Percentiles rank a stretch among this genome's conserved stretches.
Evolutionary conservation across 2,888 invertebrate genomes (phyloP).

Genomic region (Margaritifera margaritifera): DNA sequence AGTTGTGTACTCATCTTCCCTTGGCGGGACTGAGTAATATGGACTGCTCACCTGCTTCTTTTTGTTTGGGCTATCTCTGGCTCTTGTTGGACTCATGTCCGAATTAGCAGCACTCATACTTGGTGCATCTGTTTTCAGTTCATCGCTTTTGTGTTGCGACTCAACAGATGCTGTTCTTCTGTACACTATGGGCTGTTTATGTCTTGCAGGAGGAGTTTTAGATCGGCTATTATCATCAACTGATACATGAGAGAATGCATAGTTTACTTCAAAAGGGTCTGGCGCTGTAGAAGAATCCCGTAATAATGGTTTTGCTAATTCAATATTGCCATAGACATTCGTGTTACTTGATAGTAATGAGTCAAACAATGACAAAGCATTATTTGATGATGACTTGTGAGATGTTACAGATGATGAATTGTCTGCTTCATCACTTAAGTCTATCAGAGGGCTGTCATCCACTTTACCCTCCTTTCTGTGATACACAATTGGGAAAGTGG

Average conservation of each 20-base stretch:
- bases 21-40: too few species aligned
- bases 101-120: too few species aligned
- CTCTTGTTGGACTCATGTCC: too few species aligned
- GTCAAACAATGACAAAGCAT: slow-evolving; percentile 56
- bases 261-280: slow-evolving; percentile 61
- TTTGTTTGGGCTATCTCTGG: too few species aligned
- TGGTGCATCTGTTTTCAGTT: too few species aligned
- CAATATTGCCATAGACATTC: slow-evolving; percentile 49
- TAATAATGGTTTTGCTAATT: slow-evolving; percentile 57
- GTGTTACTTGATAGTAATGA: slow-evolving; percentile 42
- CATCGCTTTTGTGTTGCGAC: slow-evolving; percentile 30
- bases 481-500: slow-evolving; percentile 12
- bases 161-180: slow-evolving; percentile 34
- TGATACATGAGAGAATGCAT: slow-evolving; percentile 4
- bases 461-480: slow-evolving; percentile 26
- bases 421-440: slow-evolving; percentile 57
- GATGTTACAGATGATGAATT: slow-evolving; percentile 4
- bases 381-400: slow-evolving; percentile 28
- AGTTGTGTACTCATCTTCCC: too few species aligned
- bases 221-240: slow-evolving; percentile 16
- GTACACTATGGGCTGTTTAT: slow-evolving; percentile 42
- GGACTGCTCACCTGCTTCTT: too few species aligned
- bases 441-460: slow-evolving; percentile 62
- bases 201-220: slow-evolving; percentile 24
- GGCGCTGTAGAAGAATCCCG: slow-evolving; percentile 30